Base-by-base conservation (phyloP, 64 coral and sea anemone genomes). In the Montipora foliosa region DNA sequence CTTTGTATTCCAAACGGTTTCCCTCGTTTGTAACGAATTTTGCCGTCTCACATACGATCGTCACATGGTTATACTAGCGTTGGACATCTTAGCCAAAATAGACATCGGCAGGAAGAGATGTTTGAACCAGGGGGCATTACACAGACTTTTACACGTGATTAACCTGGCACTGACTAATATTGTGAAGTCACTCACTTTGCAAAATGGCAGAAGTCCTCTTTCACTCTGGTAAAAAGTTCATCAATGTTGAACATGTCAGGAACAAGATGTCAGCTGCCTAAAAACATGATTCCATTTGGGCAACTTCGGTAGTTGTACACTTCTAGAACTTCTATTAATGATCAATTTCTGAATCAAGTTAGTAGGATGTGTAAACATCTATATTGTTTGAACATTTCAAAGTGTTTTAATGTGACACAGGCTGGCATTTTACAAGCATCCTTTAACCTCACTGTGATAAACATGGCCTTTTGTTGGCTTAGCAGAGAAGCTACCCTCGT, bases 341-440 rank as follows among this genome's bases (percentile, higher is more conserved):
- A 92, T 4, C 68, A 25, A 17, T 44, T 67, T 71, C 58, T 81
- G 20, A 21, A 60, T 25, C 79, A 60, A 19, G 6, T 81, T 50
- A 53, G 79, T 60, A 55, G n/a, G 5, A 37, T 37, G 29, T 37
- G 29, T 37, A 37, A 37, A 37, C 29, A 22, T 4, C 15, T 81
- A 50, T 51, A 51, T 24, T 81, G 49, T 81, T 81, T 81, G 5
- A 81, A 50, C 79, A 81, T 81, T 21, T 53, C 79, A 7, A 81
- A 15, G n/a, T 81, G 77, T 47, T 53, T 53, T 46, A 79, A 79
- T 46, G 11, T 79, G 16, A 44, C 44, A 3, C 11, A 79, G 6
- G 51, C 47, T 48, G 4, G 75, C 4, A 11, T 77, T 46, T 44
- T 46, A 22, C 75, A 77, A 49, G 79, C 79, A 81, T 57, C 47